Base-by-base conservation (phyloP, 2,797 vertebrate genomes). In the Acipenser transmontanus region DNA sequence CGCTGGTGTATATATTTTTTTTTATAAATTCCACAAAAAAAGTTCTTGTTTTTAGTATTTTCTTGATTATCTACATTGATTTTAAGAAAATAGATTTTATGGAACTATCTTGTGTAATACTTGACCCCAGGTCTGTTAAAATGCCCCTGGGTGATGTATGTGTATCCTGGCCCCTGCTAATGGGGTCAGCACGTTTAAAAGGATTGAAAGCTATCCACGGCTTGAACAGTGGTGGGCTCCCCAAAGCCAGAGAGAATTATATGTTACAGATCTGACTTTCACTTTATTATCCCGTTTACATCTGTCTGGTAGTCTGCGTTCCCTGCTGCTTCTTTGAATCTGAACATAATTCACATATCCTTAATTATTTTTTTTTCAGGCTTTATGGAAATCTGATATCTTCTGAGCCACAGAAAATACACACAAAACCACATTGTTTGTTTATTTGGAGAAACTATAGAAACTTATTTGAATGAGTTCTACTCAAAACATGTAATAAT, bases 221-320 rank as follows among this genome's bases (percentile, higher is more conserved):
- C 78, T 74, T 66, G 67, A 71, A 65, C 56, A 75, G 73, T 11
- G 74, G 73, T 75, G 73, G 65, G 73, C 69, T 1, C 0, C 57
- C 6, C 70, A 61, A 78, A 75, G 86, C 75, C 70, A 72, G 60
- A 14, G 47, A 61, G 7, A 34, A 61, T 34, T 7, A 34, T 34
- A 34, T 34, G 6, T 66, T 74, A 68, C 62, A 75, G 77, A 76
- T 74, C 68, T 74, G 78, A 79, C 76, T 82, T 62, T 73, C 70
- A 77, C 85, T 86, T 84, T 85, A 85, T 87, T 83, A 79, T 74
- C 74, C 69, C 79, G 75, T 78, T 80, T 84, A 84, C 87, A 83
- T 87, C 78, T 82, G 72, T 78, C 79, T 78, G 71, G 66, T 71
- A 73, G 78, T 80, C 72, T 78, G 68, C 75, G 75, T 75, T 75